Conservation (phyloP, 2,888 invertebrate species). For the Dermolepida albohirtum region DNA sequence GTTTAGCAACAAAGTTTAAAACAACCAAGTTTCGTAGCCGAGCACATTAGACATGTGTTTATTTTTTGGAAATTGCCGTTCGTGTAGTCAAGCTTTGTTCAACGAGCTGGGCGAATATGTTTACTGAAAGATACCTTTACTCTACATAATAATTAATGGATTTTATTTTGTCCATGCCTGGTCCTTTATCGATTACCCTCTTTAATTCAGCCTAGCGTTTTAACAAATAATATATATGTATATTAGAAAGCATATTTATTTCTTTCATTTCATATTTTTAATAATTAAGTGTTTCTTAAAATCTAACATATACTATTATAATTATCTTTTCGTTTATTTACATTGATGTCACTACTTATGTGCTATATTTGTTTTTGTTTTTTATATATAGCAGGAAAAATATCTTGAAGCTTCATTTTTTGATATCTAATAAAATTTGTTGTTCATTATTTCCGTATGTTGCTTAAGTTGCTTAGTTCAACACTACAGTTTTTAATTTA, state of each 20-base stretch:
- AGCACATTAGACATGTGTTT: no score
- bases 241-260: slow-evolving; percentile 20
- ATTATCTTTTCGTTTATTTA: slow-evolving; percentile 21
- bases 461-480: background rate
- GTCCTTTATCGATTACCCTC: slow-evolving; percentile 4
- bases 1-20: no score
- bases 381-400: slow-evolving; percentile 30
- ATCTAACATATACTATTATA: slow-evolving; percentile 25
- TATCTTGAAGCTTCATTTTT: slow-evolving; percentile 13
- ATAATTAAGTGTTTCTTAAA: background rate
- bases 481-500: slow-evolving; percentile 11
- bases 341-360: slow-evolving; percentile 25
- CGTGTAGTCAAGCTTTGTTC: no score
- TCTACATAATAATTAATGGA: background rate
- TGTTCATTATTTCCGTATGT: slow-evolving; percentile 23
- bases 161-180: slow-evolving; percentile 36
- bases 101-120: no score
- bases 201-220: slow-evolving; percentile 27
- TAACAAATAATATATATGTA: slow-evolving; percentile 38
- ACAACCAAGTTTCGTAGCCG: no score
- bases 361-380: background rate
- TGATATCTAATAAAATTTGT: slow-evolving; percentile 17
- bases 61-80: no score
- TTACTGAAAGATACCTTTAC: no score
- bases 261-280: slow-evolving; percentile 1